Evolutionary conservation across 2,888 invertebrate species (phyloP), one percentile per base, ranked within the genome.

Genomic region (Chrysolina oricalcia): DNA sequence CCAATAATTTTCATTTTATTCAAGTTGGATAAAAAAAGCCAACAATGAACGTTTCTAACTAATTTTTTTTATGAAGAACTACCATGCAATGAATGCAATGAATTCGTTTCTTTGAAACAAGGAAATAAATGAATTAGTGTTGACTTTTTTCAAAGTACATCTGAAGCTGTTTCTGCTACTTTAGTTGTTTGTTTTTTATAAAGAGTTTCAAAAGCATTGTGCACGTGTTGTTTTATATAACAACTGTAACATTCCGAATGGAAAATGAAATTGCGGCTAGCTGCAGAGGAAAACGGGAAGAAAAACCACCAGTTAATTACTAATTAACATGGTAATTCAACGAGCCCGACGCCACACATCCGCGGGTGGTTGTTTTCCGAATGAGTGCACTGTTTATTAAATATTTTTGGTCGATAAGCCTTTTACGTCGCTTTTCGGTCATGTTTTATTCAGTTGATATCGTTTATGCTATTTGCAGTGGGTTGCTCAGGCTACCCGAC

Each of bases 301-400:
- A 59, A 59, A 59, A 59, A 23, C 59, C 15, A n/a, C n/a, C 17
- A 11, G 59, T 23, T 59, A 59, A 59, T 59, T 59, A 59, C 59
- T 15, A 59, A 59, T 59, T 59, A 59, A 59, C 59, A 59, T 59
- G 59, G 23, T 59, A 59, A 59, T 59, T 59, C 23, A 27, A 59
- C 59, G n/a, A 59, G 27, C 19, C 53, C 21, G 4, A 19, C 13
- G 21, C 59, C 59, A 27, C 35, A 35, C 59, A 59, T 27, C 27
- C 59, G 59, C 27, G 27, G 59, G 59, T 59, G 59, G 59, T 59
- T 59, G 59, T 59, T 59, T 59, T 59, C n/a, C 59, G 59, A 59
- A n/a, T 59, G 59, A 27, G 35, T 59, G 35, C 27, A 59, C 59
- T 9, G 59, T 59, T 59, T 59, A 59, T 59, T 59, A 59, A 59